These are phyloP conservation scores for Sepioteuthis lessoniana DNA, from an alignment of 2,888 invertebrate genomes.

Conservation along the genomic window DNA sequence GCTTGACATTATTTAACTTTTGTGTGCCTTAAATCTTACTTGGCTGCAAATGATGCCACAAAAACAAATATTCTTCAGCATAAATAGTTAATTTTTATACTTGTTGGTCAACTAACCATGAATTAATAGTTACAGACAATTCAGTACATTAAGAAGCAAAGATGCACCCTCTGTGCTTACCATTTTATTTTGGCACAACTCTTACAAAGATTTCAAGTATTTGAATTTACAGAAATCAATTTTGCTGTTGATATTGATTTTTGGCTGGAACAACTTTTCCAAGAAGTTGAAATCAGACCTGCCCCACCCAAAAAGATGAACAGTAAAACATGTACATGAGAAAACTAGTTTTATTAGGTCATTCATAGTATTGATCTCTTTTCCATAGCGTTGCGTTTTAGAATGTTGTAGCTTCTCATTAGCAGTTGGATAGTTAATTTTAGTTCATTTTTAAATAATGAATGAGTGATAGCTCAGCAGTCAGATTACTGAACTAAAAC, in stretches of 20 bases:
- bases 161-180: background rate
- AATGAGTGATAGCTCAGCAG: background rate
- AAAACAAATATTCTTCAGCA: no score
- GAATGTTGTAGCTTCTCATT: background rate
- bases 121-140: background rate
- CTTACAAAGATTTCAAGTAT: background rate
- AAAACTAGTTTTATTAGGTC: slow-evolving; percentile 14
- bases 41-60: no score
- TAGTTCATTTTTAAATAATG: background rate
- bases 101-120: background rate
- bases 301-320: background rate
- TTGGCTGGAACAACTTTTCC: background rate
- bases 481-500: background rate
- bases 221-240: background rate
- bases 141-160: background rate
- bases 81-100: background rate
- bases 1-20: no score
- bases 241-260: background rate
- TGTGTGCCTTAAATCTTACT: no score
- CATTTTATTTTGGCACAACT: slow-evolving; percentile 6
- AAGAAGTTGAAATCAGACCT: background rate
- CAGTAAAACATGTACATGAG: background rate
- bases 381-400: background rate
- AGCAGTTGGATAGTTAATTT: background rate
- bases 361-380: background rate